Percentiles rank a stretch among this genome's conserved stretches.
Conservation (phyloP, 2,797 vertebrate species). For the Limosa lapponica region DNA sequence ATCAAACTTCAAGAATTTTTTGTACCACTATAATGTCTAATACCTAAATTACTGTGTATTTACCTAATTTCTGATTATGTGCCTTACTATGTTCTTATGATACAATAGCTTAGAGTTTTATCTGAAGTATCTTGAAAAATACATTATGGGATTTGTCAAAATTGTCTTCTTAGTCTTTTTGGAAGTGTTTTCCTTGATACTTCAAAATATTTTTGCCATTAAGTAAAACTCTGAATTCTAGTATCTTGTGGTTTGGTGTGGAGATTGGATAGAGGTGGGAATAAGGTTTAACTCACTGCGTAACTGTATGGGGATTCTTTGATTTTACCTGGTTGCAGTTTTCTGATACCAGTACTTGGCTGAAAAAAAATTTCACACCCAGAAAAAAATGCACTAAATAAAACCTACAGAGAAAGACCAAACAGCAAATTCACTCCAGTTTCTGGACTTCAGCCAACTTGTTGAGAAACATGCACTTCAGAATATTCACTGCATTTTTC, state of each 20-base stretch:
- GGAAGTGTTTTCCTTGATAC: constrained; percentile 70
- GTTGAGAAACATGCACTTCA: constrained; percentile 5
- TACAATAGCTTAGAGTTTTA: constrained; percentile 81
- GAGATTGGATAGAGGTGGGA: constrained; percentile 26
- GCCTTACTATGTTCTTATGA: constrained; percentile 88
- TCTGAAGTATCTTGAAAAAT: constrained; percentile 80
- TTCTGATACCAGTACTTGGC: background rate
- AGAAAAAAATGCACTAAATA: background rate
- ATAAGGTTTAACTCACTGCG: constrained; percentile 7
- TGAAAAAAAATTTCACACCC: background rate
- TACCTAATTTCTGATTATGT: constrained; percentile 87
- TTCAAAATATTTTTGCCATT: constrained; percentile 38
- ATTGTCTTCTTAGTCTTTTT: constrained; percentile 66
- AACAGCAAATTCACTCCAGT: background rate
- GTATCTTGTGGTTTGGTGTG: constrained; percentile 75
- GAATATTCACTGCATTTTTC: constrained; percentile 40
- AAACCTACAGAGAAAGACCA: background rate
- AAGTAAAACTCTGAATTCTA: constrained; percentile 74
- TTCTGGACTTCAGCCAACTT: constrained; percentile 26
- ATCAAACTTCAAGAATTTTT: constrained; percentile 81
- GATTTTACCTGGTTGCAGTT: constrained; percentile 4
- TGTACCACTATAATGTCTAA: constrained; percentile 85
- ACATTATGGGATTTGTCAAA: constrained; percentile 79
- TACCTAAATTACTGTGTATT: constrained; percentile 85
- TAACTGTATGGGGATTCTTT: constrained; percentile 31